Percentiles rank a stretch among this genome's conserved stretches.
These are phyloP conservation scores for Mactra quadrangularis DNA, from an alignment of 1,140 invertebrate genomes.

Conservation along the genomic window DNA sequence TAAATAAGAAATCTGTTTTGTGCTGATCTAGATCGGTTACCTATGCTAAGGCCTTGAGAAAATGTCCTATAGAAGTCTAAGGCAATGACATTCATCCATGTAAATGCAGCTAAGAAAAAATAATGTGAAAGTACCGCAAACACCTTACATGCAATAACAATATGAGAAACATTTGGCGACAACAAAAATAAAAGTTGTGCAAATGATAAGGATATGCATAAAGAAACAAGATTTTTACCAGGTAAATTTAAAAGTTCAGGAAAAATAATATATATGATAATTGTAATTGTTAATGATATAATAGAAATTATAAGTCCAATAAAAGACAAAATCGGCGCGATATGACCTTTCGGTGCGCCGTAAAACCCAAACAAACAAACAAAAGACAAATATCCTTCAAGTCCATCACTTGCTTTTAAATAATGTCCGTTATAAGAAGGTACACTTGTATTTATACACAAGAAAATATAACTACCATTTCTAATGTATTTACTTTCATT, in stretches of 20 bases:
- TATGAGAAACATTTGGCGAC: conserved; percentile 47
- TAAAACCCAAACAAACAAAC: no score
- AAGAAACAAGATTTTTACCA: conserved; percentile 84
- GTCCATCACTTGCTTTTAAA: conserved; percentile 23
- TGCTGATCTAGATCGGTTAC: conserved; percentile 41
- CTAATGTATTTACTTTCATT: conserved; percentile 5
- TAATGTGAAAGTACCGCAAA: conserved; percentile 84
- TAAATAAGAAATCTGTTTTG: conserved; percentile 84
- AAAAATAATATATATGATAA: conserved; percentile 82
- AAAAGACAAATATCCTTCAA: conserved; percentile 64
- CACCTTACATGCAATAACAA: conserved; percentile 66
- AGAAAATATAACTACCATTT: conserved; percentile 17
- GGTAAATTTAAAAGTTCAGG: conserved; percentile 84
- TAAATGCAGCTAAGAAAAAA: conserved; percentile 85
- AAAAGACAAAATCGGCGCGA: no score
- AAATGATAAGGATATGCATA: conserved; percentile 83
- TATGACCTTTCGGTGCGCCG: no score
- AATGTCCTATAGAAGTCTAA: conserved; percentile 87
- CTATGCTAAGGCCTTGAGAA: conserved; percentile 62
- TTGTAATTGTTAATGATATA: conserved; percentile 62
- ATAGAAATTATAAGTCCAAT: conserved; percentile 67
- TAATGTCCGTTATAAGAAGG: neutral
- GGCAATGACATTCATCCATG: conserved; percentile 86
- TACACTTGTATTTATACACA: conserved; percentile 31
- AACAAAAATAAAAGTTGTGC: conserved; percentile 84